Evolutionary conservation across 2,888 invertebrate genomes (phyloP), one percentile per base, ranked within the genome.

Genomic region (Chrysina gloriosa): DNA sequence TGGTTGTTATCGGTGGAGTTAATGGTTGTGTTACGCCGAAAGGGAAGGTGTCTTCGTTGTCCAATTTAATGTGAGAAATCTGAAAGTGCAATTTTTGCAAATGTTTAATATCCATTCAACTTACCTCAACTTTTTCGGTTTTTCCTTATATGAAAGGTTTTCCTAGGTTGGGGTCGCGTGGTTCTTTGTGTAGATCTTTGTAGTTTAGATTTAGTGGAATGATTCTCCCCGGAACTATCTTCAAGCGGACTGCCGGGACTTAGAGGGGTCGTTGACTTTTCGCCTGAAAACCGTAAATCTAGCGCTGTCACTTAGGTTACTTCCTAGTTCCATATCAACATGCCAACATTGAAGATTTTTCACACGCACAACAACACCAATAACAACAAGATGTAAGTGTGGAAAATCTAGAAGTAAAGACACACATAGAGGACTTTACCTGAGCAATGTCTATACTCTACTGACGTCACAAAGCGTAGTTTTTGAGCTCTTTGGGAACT

Each of bases 101-200:
- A 19, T 63, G 14, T 48, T 63, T 11, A n/a, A n/a, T n/a, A 3
- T 56, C 36, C 2, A 27, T 14, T 5, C 7, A 5, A 63, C 79
- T 81, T 82, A 92, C 92, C 83, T 93, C 92, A 42, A 89, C 87
- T 73, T 89, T 87, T 90, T 77, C 93, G 87, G 80, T 92, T 93
- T 80, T 93, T 92, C 73, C 93, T 87, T 69, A 95, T 87, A 70
- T 96, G 90, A 84, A 97, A 97, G 0, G 97, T 97, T 84, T 95
- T 96, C 76, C 97, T 89, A 39, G 71, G 52, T 42, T 61, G 63
- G 7, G 67, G 67, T 25, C 56, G 56, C 3, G 58, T 14, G 77
- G 96, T 97, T 79, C 95, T 96, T 31, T 95, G 96, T 84, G 96
- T 97, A 64, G 96, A 92, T 16, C 97, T 88, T 80, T 97, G 97